phyloP scores from a whole-genome alignment of 2,113 vertebrate genomes.

The Xiphophorus maculatus region DNA sequence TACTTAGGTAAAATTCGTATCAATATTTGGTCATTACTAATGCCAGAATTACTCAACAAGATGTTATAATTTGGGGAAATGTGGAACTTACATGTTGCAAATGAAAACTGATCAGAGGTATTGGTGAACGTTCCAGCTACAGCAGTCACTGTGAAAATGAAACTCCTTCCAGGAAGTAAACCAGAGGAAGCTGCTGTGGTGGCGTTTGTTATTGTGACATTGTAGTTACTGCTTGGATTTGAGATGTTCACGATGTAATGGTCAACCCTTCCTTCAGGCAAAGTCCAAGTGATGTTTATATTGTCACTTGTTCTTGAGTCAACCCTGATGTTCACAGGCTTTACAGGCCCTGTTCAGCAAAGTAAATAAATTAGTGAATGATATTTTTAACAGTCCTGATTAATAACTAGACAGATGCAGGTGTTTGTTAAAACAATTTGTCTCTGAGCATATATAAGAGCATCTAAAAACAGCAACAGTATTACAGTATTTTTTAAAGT shows the following conservation, averaged over 20 bases:
- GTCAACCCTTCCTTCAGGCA: conserved; percentile 16
- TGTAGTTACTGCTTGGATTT: accelerated
- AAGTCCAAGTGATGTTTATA: conserved; percentile 53
- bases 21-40: neutral
- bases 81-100: conserved; percentile 63
- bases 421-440: neutral
- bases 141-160: conserved; percentile 47
- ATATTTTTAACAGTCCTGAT: neutral
- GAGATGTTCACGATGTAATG: conserved; percentile 27
- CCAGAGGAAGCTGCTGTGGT: neutral
- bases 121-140: conserved; percentile 18
- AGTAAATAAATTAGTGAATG: neutral
- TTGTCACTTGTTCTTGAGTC: neutral
- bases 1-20: neutral
- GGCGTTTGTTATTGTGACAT: accelerated
- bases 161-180: conserved; percentile 54
- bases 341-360: conserved; percentile 46
- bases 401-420: neutral
- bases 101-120: conserved; percentile 5
- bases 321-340: conserved; percentile 10
- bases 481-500: too few relatives aligned
- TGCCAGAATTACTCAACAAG: neutral
- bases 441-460: neutral
- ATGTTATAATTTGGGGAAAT: neutral
- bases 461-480: neutral